Evolutionary conservation across 2,888 invertebrate genomes (phyloP), one percentile per base, ranked within the genome.

Genomic region (Clusia tigrina): DNA sequence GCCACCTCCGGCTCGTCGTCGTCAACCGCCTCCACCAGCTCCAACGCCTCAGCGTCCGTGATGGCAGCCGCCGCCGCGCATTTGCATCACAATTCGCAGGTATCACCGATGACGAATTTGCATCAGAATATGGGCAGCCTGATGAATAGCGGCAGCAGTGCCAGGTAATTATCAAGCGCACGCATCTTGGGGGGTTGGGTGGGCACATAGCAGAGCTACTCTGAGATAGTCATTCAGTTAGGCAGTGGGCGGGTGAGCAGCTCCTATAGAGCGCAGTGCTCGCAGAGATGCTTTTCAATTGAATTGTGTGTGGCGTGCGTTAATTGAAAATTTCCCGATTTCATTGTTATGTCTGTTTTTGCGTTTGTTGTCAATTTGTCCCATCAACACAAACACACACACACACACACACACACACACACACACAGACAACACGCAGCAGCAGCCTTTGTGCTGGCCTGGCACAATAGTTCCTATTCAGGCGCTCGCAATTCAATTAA

Each of bases 71-170:
- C 81, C 17, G 76, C 81, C 17, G 78, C 78, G 22, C 81, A 81
- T 66, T 69, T 81, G 63, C 82, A 81, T 69, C 81, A 80, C 72
- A 81, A 76, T 54, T 76, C 82, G 38, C 79, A 82, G 71, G 74
- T 82, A 20, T 81, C 83, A 69, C 79, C 83, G 71, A 83, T 83
- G 73, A 81, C 82, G 68, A 83, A 83, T 72, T 73, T 83, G 62
- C 83, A 83, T 67, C 83, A 83, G 67, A 83, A 83, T 38, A 83
- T 83, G 82, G 83, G 83, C 60, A 81, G 80, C 55, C 75, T 83
- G 25, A 83, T 83, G 83, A 83, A 83, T 74, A 81, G 80, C 62
- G 83, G 83, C 63, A 82, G 79, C 66, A 83, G 82, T 63, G 83
- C 83, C 71, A 83, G 83, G 82, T 83, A 70, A 74, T 73, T 68